Conservation (phyloP, 2,797 vertebrate species). For the Bovichtus diacanthus region DNA sequence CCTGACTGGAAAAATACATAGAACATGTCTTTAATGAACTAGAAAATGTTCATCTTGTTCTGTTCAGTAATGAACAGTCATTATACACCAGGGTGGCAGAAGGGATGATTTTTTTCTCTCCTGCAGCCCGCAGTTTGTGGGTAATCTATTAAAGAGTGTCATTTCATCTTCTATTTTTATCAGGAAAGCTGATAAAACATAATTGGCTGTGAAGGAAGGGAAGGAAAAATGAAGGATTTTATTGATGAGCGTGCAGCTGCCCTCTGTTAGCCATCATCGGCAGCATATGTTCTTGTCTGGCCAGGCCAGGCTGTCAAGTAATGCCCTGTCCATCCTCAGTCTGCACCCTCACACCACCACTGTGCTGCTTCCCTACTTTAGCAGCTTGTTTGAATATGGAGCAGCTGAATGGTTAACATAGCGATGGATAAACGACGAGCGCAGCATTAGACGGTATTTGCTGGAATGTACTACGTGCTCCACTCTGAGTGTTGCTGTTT, state of each 20-base stretch:
- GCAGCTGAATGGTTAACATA: neutral
- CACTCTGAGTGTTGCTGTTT: neutral
- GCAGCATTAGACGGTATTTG: neutral
- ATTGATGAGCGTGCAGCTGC: slow-evolving; percentile 79
- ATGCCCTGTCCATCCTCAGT: slow-evolving; percentile 40
- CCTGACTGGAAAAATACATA: slow-evolving; percentile 89
- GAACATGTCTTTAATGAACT: slow-evolving; percentile 99
- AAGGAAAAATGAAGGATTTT: slow-evolving; percentile 75
- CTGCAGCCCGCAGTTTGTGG: slow-evolving; percentile 91
- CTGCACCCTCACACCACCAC: neutral
- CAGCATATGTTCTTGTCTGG: slow-evolving; percentile 79
- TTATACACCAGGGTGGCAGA: slow-evolving; percentile 92
- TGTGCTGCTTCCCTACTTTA: slow-evolving; percentile 2
- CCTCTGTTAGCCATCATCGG: slow-evolving; percentile 68
- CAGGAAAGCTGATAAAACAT: slow-evolving; percentile 95
- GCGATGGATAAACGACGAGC: neutral
- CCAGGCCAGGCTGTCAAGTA: slow-evolving; percentile 48
- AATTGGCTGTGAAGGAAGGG: slow-evolving; percentile 83
- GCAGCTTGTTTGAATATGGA: neutral
- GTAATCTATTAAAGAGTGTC: slow-evolving; percentile 95
- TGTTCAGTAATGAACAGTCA: slow-evolving; percentile 97
- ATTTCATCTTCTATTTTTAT: slow-evolving; percentile 99
- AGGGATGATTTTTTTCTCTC: slow-evolving; percentile 84
- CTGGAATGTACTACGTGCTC: too few relatives aligned
- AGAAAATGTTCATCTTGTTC: slow-evolving; percentile 99